Evolutionary conservation across 2,888 invertebrate species (phyloP).

Genomic region (Bembecia ichneumoniformis): DNA sequence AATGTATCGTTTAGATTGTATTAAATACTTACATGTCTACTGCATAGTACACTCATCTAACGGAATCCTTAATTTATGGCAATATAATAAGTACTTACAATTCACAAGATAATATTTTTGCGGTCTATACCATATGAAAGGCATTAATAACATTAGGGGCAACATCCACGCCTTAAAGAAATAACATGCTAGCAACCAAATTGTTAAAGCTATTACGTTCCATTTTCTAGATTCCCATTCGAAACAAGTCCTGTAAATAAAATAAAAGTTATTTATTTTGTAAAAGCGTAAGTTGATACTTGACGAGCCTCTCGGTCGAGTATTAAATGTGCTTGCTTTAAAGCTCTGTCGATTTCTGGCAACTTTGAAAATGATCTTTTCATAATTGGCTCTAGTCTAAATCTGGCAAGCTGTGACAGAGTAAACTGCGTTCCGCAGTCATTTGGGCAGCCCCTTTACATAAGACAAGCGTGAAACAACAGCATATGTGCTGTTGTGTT

Average conservation of each 20-base stretch:
- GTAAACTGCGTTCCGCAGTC: too few species aligned
- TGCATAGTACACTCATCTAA: neutral
- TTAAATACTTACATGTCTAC: neutral
- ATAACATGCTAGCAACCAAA: constrained; percentile 89
- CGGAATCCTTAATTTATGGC: neutral
- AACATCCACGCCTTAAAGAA: constrained; percentile 95
- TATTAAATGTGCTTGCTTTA: too few species aligned
- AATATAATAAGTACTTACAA: constrained; percentile 34
- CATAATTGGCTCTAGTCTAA: too few species aligned
- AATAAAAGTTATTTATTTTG: neutral
- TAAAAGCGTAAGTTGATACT: too few species aligned
- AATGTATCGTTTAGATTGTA: neutral
- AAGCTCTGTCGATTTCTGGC: too few species aligned
- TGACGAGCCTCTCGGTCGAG: too few species aligned
- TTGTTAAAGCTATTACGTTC: constrained; percentile 83
- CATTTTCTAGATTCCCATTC: constrained; percentile 93
- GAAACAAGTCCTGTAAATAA: constrained; percentile 83
- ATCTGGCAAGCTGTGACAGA: too few species aligned
- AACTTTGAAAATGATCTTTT: too few species aligned
- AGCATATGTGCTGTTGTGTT: too few species aligned
- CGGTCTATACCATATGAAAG: constrained; percentile 76
- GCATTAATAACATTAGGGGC: constrained; percentile 84
- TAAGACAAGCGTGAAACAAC: too few species aligned
- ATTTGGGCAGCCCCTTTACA: too few species aligned
- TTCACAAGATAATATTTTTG: constrained; percentile 31